Evolutionary conservation across 1,140 invertebrate genomes (phyloP).

Genomic region (Heliconius melpomene): DNA sequence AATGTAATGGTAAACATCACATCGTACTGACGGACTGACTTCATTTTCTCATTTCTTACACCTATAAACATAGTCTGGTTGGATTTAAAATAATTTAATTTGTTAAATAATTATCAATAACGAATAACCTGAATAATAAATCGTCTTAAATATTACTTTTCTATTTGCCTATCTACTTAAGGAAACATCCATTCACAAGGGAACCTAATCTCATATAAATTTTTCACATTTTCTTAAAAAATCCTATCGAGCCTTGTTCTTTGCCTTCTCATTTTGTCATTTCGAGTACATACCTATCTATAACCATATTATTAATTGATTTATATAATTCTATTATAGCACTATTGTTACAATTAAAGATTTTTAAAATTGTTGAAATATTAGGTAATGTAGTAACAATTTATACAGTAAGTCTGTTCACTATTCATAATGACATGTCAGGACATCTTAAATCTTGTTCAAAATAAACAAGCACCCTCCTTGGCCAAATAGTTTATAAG

Average conservation of each 20-base stretch:
- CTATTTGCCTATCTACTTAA: constrained; percentile 73
- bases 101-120: constrained; percentile 55
- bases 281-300: constrained; percentile 32
- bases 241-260: constrained; percentile 14
- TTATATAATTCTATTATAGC: constrained; percentile 33
- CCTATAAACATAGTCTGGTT: constrained; percentile 50
- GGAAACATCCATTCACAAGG: constrained; percentile 53
- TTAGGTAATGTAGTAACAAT: constrained; percentile 2
- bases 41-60: constrained; percentile 42
- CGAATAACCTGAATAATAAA: constrained; percentile 54
- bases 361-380: constrained; percentile 5
- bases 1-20: constrained; percentile 17
- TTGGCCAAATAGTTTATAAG: constrained; percentile 29
- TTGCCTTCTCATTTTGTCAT: constrained; percentile 14
- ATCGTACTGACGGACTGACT: constrained; percentile 32
- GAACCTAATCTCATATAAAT: constrained; percentile 51
- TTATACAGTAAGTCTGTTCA: constrained; percentile 2
- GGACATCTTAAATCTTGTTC: constrained; percentile 33
- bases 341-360: constrained; percentile 36
- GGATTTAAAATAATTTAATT: constrained; percentile 59
- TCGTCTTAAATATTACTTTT: constrained; percentile 64
- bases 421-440: constrained; percentile 4
- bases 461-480: constrained; percentile 33
- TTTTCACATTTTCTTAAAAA: constrained; percentile 40
- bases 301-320: constrained; percentile 20